A percentile compares a stretch with the other conserved stretches of the same genome.
Conservation (phyloP, 2,888 invertebrate genomes). For the Dicycla oo region DNA sequence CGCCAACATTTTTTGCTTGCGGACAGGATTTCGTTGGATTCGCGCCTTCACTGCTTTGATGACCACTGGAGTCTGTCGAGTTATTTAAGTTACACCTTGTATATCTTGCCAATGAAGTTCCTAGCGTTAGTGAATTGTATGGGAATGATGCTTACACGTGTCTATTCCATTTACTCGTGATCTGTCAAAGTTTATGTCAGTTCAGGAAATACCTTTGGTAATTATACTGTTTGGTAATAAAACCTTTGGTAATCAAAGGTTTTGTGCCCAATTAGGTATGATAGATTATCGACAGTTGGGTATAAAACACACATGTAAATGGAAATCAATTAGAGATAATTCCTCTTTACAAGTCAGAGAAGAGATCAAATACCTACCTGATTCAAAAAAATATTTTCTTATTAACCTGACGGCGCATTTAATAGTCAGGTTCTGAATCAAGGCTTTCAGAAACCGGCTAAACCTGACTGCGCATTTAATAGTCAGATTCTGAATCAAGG, state of each 20-base stretch:
- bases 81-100: no score
- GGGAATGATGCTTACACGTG: constrained; percentile 6
- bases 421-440: background rate
- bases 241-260: constrained; percentile 6
- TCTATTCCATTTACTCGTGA: background rate
- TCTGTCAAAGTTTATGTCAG: background rate
- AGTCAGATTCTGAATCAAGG: background rate
- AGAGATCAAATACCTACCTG: background rate
- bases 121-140: constrained; percentile 6
- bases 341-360: background rate
- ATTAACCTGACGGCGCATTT: background rate
- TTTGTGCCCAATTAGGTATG: no score
- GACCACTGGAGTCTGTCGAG: no score
- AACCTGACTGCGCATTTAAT: background rate
- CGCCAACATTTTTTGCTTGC: no score
- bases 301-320: background rate
- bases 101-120: constrained; percentile 7
- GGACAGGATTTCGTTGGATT: no score
- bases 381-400: background rate
- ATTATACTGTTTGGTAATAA: no score
- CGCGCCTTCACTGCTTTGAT: no score
- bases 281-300: background rate
- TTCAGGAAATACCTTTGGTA: constrained; percentile 9
- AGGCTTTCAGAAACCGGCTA: background rate
- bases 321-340: background rate